Evolutionary conservation across 2,113 vertebrate species (phyloP).

Genomic region (Propithecus coquereli): DNA sequence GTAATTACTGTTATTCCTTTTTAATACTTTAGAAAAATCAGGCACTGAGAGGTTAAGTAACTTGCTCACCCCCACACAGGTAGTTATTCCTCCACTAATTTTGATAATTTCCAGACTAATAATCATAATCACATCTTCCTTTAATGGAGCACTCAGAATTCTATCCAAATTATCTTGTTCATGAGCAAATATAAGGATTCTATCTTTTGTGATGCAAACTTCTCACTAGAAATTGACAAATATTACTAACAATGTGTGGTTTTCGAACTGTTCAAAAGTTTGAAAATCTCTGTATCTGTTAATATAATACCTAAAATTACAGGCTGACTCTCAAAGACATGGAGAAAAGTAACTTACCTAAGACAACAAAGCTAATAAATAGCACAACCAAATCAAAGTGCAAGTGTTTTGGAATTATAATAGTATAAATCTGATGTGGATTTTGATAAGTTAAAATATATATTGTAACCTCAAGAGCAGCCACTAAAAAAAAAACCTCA

Average conservation of each 20-base stretch:
- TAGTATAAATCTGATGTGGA: neutral
- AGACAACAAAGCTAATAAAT: neutral
- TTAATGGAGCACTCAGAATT: neutral
- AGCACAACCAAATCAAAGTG: neutral
- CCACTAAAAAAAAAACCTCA: neutral
- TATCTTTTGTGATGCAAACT: neutral
- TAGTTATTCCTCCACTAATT: neutral
- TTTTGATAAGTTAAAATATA: neutral
- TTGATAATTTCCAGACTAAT: neutral
- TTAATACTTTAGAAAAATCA: slow-evolving; percentile 26
- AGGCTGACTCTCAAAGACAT: neutral
- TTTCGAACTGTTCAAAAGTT: neutral
- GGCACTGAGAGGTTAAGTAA: neutral
- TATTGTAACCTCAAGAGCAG: neutral
- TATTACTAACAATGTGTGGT: neutral
- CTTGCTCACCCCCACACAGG: neutral
- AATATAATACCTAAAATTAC: neutral
- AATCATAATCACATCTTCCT: neutral
- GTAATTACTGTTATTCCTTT: neutral
- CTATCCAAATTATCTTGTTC: neutral
- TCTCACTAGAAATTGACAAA: neutral
- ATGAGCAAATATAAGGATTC: neutral
- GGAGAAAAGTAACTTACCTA: neutral
- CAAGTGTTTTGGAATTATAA: neutral
- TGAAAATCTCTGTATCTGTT: neutral